Conservation (phyloP, 2,888 invertebrate species). For the Drosophila anomalipes region DNA sequence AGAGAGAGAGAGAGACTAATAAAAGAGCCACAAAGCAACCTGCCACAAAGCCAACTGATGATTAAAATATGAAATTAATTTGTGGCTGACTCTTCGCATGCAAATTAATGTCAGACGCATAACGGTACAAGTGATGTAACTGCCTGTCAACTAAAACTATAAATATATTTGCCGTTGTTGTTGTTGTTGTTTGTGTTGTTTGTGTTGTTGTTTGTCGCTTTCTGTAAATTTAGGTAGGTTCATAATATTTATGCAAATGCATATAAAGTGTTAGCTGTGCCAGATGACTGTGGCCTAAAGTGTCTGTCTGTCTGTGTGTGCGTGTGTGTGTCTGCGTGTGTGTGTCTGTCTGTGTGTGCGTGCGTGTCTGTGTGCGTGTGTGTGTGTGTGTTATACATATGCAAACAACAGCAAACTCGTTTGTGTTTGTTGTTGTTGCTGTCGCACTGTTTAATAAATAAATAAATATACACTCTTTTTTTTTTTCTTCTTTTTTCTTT, state of each 20-base stretch:
- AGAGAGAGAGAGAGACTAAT: neutral
- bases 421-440: slow-evolving; percentile 55
- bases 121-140: slow-evolving; percentile 77
- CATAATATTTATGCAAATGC: slow-evolving; percentile 47
- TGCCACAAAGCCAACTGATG: slow-evolving; percentile 7
- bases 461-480: slow-evolving; percentile 52
- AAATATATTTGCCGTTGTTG: slow-evolving; percentile 20
- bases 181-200: slow-evolving; percentile 1
- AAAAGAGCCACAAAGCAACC: neutral
- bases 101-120: slow-evolving; percentile 78
- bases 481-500: slow-evolving; percentile 22
- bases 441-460: slow-evolving; percentile 64
- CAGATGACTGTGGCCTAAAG: slow-evolving; percentile 4
- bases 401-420: slow-evolving; percentile 60
- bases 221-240: slow-evolving; percentile 50
- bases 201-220: slow-evolving; percentile 12
- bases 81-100: slow-evolving; percentile 57
- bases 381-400: slow-evolving; percentile 52
- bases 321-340: slow-evolving; percentile 20
- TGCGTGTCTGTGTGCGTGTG: neutral
- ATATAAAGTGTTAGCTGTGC: slow-evolving; percentile 39
- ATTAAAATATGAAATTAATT: slow-evolving; percentile 65
- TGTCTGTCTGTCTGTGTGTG: slow-evolving; percentile 21
- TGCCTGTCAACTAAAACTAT: slow-evolving; percentile 51
- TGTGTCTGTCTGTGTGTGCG: neutral